Evolutionary conservation across 2,888 invertebrate species (phyloP).

Genomic region (Belgica antarctica): DNA sequence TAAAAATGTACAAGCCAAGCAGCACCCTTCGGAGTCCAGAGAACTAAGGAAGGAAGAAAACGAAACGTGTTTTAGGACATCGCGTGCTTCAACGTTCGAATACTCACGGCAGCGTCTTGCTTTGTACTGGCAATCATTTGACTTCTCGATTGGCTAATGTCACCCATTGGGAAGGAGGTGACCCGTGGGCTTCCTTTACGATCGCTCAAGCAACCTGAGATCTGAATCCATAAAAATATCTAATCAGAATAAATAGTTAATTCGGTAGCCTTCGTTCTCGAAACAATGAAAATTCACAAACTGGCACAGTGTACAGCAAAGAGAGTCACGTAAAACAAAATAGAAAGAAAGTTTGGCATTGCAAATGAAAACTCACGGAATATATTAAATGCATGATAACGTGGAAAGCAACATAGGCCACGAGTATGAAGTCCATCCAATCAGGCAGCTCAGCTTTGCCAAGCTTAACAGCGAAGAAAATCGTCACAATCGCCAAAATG

Average conservation of each 20-base stretch:
- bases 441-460: conserved; percentile 81
- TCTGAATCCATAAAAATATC: conserved; percentile 60
- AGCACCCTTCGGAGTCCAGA: conserved; percentile 72
- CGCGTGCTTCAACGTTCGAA: neutral
- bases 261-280: no score
- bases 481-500: conserved; percentile 82
- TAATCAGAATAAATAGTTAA: conserved; percentile 46
- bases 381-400: conserved; percentile 81
- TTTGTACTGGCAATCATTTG: conserved; percentile 67
- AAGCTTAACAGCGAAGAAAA: conserved; percentile 87
- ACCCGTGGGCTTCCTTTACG: conserved; percentile 69
- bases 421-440: conserved; percentile 80
- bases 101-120: conserved; percentile 74
- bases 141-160: conserved; percentile 63
- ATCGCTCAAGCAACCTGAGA: conserved; percentile 74
- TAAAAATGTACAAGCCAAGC: conserved; percentile 73
- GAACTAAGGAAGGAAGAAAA: conserved; percentile 62
- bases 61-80: neutral
- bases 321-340: no score
- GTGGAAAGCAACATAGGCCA: conserved; percentile 86
- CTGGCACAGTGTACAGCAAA: no score
- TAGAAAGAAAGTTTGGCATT: neutral
- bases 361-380: conserved; percentile 63
- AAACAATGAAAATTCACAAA: no score
- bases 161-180: conserved; percentile 83